Evolutionary conservation across 2,113 vertebrate genomes (phyloP).

Genomic region (Esox niger): DNA sequence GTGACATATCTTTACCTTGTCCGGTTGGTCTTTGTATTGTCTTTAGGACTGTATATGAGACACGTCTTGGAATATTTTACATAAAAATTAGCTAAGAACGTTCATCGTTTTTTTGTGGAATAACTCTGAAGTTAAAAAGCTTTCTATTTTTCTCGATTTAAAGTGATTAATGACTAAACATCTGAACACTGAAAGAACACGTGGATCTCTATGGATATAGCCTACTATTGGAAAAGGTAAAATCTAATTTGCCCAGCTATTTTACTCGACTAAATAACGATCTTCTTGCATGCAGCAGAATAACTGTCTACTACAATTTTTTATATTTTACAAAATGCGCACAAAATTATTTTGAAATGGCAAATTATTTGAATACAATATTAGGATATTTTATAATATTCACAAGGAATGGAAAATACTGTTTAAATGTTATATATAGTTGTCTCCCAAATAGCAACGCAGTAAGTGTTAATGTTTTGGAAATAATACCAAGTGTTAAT

Average conservation of each 20-base stretch:
- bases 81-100: background rate
- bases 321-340: background rate
- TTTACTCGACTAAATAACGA: background rate
- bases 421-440: too few species aligned
- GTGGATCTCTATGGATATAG: slow-evolving; percentile 41
- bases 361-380: too few species aligned
- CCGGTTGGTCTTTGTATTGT: background rate
- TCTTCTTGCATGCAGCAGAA: background rate
- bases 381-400: too few species aligned
- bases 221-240: slow-evolving; percentile 40
- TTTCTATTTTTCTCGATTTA: background rate
- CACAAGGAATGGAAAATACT: too few species aligned
- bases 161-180: background rate
- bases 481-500: too few species aligned
- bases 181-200: background rate
- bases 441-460: too few species aligned
- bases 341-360: background rate
- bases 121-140: background rate
- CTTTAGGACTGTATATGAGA: background rate
- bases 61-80: background rate
- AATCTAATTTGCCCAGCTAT: background rate
- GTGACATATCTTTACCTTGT: background rate
- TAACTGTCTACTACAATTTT: background rate
- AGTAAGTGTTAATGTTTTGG: too few species aligned
- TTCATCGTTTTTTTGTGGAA: background rate